Percentiles rank a stretch among this genome's conserved stretches.
Evolutionary conservation across 2,888 invertebrate species (phyloP).

Genomic region (Drosophila parthenogenetica): DNA sequence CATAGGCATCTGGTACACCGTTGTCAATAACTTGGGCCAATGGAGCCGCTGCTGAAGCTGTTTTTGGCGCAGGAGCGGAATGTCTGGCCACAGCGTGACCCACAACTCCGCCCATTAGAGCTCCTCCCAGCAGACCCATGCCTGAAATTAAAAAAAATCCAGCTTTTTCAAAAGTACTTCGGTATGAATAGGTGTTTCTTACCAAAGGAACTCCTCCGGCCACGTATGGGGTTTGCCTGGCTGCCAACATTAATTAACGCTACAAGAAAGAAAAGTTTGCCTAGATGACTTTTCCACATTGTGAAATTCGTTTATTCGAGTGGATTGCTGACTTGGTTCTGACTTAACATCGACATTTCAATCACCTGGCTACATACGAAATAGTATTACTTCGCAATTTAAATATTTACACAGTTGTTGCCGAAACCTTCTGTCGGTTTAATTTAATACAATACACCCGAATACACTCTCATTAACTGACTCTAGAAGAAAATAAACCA

Average conservation of each 20-base stretch:
- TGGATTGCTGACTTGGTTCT: conserved; percentile 6
- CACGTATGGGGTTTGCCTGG: conserved; percentile 51
- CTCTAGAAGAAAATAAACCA: neutral
- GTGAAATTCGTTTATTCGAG: conserved; percentile 16
- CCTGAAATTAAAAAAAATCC: conserved; percentile 30
- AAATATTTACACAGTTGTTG: conserved; percentile 62
- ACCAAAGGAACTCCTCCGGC: conserved; percentile 63
- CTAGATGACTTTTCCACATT: conserved; percentile 48
- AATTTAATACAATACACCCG: conserved; percentile 44
- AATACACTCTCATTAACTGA: conserved; percentile 21
- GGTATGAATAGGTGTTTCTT: conserved; percentile 2
- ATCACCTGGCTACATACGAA: conserved; percentile 40
- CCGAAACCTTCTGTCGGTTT: conserved; percentile 36
- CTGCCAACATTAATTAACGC: conserved; percentile 39
- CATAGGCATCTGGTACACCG: conserved; percentile 45
- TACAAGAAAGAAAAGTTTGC: conserved; percentile 41
- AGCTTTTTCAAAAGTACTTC: neutral
- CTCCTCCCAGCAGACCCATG: conserved; percentile 60
- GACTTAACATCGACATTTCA: conserved; percentile 25
- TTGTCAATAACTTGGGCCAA: conserved; percentile 57
- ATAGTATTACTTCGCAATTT: conserved; percentile 42
- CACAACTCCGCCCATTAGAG: conserved; percentile 55
- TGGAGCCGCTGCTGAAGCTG: conserved; percentile 41
- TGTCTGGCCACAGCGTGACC: conserved; percentile 44
- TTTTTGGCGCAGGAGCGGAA: neutral